Evolutionary conservation across 2,888 invertebrate genomes (phyloP), one percentile per base, ranked within the genome.

Genomic region (Synergus umbraculus): DNA sequence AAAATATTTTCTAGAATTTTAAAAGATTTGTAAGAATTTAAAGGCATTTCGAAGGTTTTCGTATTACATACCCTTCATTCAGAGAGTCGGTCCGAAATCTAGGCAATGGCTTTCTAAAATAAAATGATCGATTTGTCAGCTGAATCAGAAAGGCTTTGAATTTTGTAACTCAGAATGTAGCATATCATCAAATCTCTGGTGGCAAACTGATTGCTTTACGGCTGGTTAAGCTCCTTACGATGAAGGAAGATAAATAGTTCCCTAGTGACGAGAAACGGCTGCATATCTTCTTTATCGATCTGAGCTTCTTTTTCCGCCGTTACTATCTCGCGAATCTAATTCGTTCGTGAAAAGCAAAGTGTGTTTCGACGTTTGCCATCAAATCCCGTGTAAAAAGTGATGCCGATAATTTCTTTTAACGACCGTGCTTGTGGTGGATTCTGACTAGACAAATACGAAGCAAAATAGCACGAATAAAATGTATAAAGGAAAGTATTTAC

Each of bases 231-330:
- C 69, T 49, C 49, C 37, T 29, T 46, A 69, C 46, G 69, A 69
- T 69, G 69, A 49, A 69, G 49, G 49, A 69, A 69, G 69, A 69
- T 69, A 49, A 69, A 69, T 69, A 49, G 69, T 69, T 69, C 49
- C 49, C 69, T 49, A 44, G 69, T 37, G 69, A 22, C 69, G 46
- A 46, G 15, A 13, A 46, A 69, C 15, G 15, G 69, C 46, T 22
- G 69, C 49, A 69, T 69, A 69, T 69, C 69, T 69, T 69, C 29
- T 69, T 49, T 49, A 49, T 69, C 49, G 69, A 69, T 69, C 46
- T 9, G 13, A 49, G 29, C 46, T 49, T 49, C 69, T 69, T 69
- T 69, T 46, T 49, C 22, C 49, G 15, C 8, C 9, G 7, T 49
- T 1, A 15, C 29, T 29, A 29, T 49, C 15, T 49, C 69, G 22